These are phyloP conservation scores for Orientallactaga bullata DNA, from an alignment of 2,113 vertebrate species.

Conservation along the genomic window DNA sequence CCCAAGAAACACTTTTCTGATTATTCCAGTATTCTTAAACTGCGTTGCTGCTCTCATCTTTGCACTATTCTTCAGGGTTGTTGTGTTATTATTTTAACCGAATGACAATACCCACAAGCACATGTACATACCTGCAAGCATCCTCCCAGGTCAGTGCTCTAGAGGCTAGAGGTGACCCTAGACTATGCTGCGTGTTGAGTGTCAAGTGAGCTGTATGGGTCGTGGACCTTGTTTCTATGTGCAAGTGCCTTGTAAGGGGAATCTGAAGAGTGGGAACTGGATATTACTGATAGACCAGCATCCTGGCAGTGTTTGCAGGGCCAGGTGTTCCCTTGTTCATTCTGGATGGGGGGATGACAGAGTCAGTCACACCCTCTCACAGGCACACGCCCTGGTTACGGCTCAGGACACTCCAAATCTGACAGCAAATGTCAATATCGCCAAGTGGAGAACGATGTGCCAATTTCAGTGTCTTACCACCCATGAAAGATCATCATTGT, in stretches of 20 bases:
- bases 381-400: background rate
- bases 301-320: background rate
- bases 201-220: background rate
- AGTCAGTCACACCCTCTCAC: background rate
- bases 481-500: slow-evolving; percentile 64
- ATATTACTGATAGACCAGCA: background rate
- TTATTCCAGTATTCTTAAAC: slow-evolving; percentile 10
- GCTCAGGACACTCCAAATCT: slow-evolving; percentile 32
- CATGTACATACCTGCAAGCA: background rate
- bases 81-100: slow-evolving; percentile 23
- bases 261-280: background rate
- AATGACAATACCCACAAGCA: background rate
- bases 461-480: slow-evolving; percentile 31
- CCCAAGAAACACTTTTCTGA: background rate
- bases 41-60: background rate
- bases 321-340: background rate
- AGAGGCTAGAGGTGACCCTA: background rate
- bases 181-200: background rate
- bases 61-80: background rate
- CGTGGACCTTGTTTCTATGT: background rate
- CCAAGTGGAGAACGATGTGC: slow-evolving; percentile 49
- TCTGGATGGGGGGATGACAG: background rate
- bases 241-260: slow-evolving; percentile 23
- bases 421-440: slow-evolving; percentile 44
- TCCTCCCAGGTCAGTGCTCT: background rate